Evolutionary conservation across 2,888 invertebrate genomes (phyloP).

Genomic region (Elysia crispata): DNA sequence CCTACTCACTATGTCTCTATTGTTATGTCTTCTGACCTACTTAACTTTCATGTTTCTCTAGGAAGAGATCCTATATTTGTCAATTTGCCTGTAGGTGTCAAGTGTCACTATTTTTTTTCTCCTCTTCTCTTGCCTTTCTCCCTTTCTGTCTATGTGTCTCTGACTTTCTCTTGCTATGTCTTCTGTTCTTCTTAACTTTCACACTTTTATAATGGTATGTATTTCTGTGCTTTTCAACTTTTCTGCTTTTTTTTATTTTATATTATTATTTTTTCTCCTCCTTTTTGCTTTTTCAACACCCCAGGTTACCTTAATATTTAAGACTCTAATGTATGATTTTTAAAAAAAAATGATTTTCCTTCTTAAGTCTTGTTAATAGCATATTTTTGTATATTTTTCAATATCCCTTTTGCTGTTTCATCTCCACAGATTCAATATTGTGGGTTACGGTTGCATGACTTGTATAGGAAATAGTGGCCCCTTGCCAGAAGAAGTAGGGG

Average conservation of each 20-base stretch:
- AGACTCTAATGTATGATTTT: no score
- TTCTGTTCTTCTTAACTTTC: not conserved
- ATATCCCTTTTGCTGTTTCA: not conserved
- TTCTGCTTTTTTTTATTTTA: no score
- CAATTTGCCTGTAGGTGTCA: not conserved
- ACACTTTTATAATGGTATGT: not conserved
- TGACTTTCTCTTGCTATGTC: not conserved
- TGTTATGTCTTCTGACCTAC: no score
- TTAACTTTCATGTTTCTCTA: no score
- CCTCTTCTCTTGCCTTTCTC: not conserved
- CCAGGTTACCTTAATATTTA: no score
- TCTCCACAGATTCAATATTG: conserved; percentile 86
- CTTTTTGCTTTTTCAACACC: not conserved
- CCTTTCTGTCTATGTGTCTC: not conserved
- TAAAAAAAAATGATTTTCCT: no score
- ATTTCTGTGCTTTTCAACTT: not conserved
- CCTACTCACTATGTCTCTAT: no score
- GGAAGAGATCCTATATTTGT: no score
- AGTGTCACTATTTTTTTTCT: not conserved
- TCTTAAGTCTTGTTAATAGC: no score
- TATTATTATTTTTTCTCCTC: no score
- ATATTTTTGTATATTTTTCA: not conserved
- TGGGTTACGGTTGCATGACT: conserved; percentile 99
- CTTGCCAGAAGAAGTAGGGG: conserved; percentile 91
- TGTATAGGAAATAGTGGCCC: conserved; percentile 99